phyloP scores from a whole-genome alignment of 2,888 invertebrate genomes.

The Dusona sp. region DNA sequence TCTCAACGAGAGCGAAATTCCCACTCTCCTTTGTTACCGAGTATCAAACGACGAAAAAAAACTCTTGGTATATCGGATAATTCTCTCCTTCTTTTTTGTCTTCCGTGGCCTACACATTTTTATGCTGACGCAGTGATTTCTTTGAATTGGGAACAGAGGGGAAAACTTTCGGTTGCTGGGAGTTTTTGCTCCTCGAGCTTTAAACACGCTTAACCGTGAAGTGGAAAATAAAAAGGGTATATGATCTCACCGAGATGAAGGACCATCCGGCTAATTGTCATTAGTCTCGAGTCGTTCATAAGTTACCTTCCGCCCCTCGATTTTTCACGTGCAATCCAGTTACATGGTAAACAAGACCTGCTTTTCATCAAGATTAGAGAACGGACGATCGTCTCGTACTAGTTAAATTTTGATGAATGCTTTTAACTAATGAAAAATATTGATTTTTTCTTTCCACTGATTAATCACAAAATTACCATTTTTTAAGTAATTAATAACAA shows the following conservation, averaged over 20 bases:
- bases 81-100: neutral
- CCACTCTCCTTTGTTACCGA: neutral
- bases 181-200: slow-evolving; percentile 41
- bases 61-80: slow-evolving; percentile 48
- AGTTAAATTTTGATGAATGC: neutral
- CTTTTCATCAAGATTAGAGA: slow-evolving; percentile 27
- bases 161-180: slow-evolving; percentile 40
- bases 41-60: slow-evolving; percentile 33
- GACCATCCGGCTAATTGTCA: slow-evolving; percentile 62
- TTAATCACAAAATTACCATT: neutral
- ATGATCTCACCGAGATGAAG: slow-evolving; percentile 23
- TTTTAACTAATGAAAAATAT: neutral
- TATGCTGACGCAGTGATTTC: slow-evolving; percentile 64
- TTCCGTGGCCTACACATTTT: slow-evolving; percentile 48
- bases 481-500: neutral
- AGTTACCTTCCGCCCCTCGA: neutral
- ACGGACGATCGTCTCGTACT: slow-evolving; percentile 54
- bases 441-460: neutral
- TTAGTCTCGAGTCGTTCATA: slow-evolving; percentile 50
- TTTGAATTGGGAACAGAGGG: slow-evolving; percentile 57
- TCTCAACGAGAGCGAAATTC: slow-evolving; percentile 1
- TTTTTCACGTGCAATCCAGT: slow-evolving; percentile 39
- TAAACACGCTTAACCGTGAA: neutral
- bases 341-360: slow-evolving; percentile 17
- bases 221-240: slow-evolving; percentile 35